Evolutionary conservation across 2,888 invertebrate genomes (phyloP).

Genomic region (Cyrtodaria siliqua): DNA sequence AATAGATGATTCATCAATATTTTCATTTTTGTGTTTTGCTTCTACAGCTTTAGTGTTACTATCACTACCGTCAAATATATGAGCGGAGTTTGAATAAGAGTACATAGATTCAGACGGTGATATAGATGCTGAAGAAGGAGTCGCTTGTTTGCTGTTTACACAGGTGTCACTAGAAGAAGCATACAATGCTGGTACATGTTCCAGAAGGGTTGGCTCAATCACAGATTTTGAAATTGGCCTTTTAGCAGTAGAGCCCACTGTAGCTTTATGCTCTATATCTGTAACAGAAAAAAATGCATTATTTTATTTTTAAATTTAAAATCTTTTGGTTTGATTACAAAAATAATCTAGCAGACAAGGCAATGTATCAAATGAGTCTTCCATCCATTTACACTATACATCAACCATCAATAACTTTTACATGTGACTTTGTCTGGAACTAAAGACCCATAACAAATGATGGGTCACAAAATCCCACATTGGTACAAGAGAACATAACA

Average conservation of each 20-base stretch:
- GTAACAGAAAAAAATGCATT: too few species aligned
- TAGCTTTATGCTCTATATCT: slow-evolving; percentile 62
- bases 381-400: too few species aligned
- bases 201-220: slow-evolving; percentile 1
- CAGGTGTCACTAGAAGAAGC: neutral
- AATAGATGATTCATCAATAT: slow-evolving; percentile 9
- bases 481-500: too few species aligned
- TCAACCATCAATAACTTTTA: too few species aligned
- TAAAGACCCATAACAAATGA: too few species aligned
- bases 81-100: neutral
- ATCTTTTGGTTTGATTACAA: too few species aligned
- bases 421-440: too few species aligned
- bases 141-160: slow-evolving; percentile 13
- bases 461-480: too few species aligned
- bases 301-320: too few species aligned
- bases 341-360: too few species aligned
- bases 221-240: slow-evolving; percentile 1
- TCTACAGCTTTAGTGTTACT: too few species aligned
- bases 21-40: neutral
- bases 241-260: slow-evolving; percentile 2
- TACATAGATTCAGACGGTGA: neutral
- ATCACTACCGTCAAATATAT: neutral
- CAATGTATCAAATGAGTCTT: too few species aligned
- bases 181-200: slow-evolving; percentile 2
- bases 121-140: neutral